phyloP scores from a whole-genome alignment of 2,888 invertebrate species.

The Cyclophora albipunctata region DNA sequence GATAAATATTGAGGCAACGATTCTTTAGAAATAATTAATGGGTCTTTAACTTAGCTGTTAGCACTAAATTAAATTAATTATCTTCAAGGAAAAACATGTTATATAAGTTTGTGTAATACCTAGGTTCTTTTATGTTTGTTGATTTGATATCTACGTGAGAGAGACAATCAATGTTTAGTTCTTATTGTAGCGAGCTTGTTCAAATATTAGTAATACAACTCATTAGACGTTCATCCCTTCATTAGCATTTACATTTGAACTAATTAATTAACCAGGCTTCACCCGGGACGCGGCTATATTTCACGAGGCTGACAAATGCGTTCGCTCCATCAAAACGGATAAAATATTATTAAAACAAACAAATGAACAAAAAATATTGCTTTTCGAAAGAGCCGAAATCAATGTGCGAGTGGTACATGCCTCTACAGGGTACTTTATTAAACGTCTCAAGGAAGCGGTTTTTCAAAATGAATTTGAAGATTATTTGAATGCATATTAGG shows the following conservation, averaged over 20 bases:
- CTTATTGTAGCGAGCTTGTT: no score
- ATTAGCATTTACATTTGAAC: slow-evolving; percentile 57
- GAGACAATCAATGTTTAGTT: no score
- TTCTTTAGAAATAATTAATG: no score
- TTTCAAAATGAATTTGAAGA: slow-evolving; percentile 7
- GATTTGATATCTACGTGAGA: no score
- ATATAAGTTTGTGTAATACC: no score
- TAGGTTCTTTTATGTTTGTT: no score
- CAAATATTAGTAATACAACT: slow-evolving; percentile 19
- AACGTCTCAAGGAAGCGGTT: no score
- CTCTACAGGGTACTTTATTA: no score
- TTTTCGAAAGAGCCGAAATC: slow-evolving; percentile 73
- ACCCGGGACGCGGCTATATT: slow-evolving; percentile 57
- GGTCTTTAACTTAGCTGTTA: no score
- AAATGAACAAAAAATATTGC: slow-evolving; percentile 70
- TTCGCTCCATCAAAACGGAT: slow-evolving; percentile 70
- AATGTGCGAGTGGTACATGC: slow-evolving; percentile 69
- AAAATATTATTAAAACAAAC: slow-evolving; percentile 76
- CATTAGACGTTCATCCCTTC: slow-evolving; percentile 49
- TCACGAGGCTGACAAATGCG: slow-evolving; percentile 71
- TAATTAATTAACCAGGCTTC: slow-evolving; percentile 65
- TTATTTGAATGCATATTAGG: slow-evolving; percentile 11
- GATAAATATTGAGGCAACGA: no score
- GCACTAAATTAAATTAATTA: no score
- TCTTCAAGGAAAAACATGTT: no score